Base-by-base conservation (phyloP, 2,888 invertebrate genomes). In the Lamproptera curius region DNA sequence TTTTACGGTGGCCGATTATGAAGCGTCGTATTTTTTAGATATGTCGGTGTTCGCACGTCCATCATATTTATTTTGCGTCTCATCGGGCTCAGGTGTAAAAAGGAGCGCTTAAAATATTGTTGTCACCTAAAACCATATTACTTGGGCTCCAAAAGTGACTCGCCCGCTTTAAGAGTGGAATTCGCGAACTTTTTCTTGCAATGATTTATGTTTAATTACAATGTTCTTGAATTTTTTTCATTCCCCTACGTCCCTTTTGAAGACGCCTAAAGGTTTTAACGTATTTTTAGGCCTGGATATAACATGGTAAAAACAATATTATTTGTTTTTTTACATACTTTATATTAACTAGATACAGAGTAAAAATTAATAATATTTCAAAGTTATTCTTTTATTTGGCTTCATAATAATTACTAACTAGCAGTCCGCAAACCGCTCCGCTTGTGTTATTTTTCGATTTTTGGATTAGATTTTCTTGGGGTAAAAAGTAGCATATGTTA, bases 191-290 rank as follows among this genome's bases (percentile, higher is more conserved):
- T 74, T 78, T 73, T 71, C 70, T 61, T 72, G 65, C 62, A 67
- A 67, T 76, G 78, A 82, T 82, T 82, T 82, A 82, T 82, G 79
- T 76, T 79, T 78, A 80, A 79, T 83, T 82, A 81, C 65, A 73
- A 65, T 68, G 69, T 70, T 72, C 63, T 69, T 70, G 51, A n/a
- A 14, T 5, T 36, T 42, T 47, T 47, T 28, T 70, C 69, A 70
- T 76, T 77, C 77, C 73, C 71, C 65, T 70, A 41, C 50, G 45
- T 39, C n/a, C n/a, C n/a, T n/a, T n/a, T n/a, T n/a, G n/a, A n/a
- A n/a, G n/a, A n/a, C n/a, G n/a, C n/a, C n/a, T n/a, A n/a, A n/a
- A n/a, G n/a, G n/a, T n/a, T n/a, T n/a, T n/a, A n/a, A n/a, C n/a
- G n/a, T n/a, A n/a, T n/a, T n/a, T n/a, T n/a, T n/a, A n/a, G n/a